Evolutionary conservation across 2,888 invertebrate species (phyloP), one percentile per base, ranked within the genome.

Genomic region (Pseudococcus longispinus): DNA sequence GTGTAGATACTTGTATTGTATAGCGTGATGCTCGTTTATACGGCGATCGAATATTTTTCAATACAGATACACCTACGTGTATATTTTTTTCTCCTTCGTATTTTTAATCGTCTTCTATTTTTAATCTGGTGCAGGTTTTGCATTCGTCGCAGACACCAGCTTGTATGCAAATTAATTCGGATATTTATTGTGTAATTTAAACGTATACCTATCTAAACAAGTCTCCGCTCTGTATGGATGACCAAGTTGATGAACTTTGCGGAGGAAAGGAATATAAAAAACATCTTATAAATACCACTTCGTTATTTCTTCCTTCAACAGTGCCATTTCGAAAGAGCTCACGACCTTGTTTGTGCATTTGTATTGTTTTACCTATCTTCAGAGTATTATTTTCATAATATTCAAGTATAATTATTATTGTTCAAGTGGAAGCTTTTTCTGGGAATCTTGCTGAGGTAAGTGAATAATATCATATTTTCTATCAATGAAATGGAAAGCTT

Each of bases 101-200:
- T 65, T 70, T 60, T 23, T 60, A 60, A 60, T 60, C 60, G 60
- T 60, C 60, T 13, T 70, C 70, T 70, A 70, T 70, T 70, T 70
- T 70, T 70, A 70, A 70, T 70, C 70, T 70, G 70, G 70, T 70
- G 70, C 70, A 70, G 70, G 70, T 70, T 70, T 70, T 70, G 70
- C 70, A 70, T 29, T 70, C 70, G 70, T 70, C 70, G 70, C 70
- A 70, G 70, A 70, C 70, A 23, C 51, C 51, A 26, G 65, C 65
- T 65, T 13, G 29, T 70, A 70, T 70, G 70, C 70, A 70, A 70
- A 70, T 70, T 70, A 70, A 70, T 70, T 70, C 70, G 70, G 70
- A 70, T 15, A 70, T 70, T 70, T 70, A 70, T 70, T 70, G 29
- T 29, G 70, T 70, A 70, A 70, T 70, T 70, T 70, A 29, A 60